Percentiles rank a stretch among this genome's conserved stretches.
Conservation (phyloP, 2,797 vertebrate genomes). For the Urosaurus nigricauda region DNA sequence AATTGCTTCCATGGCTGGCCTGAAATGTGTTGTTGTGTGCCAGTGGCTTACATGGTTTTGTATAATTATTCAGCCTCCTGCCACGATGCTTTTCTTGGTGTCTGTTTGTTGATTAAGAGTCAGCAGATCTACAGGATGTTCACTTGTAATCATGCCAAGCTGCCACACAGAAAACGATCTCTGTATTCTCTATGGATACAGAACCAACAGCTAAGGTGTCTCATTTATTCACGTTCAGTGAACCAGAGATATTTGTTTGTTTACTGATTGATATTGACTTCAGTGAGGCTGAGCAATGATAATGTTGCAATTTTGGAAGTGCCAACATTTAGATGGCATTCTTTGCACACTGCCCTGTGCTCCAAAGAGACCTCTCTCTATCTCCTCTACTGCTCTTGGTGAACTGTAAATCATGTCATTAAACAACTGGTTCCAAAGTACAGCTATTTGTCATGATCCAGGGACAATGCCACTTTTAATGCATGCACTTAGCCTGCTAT, state of each 20-base stretch:
- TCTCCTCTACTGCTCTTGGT: conserved; percentile 53
- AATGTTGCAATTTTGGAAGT: conserved; percentile 43
- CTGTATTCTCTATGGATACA: conserved; percentile 39
- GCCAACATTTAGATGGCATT: conserved; percentile 47
- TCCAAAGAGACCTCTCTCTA: conserved; percentile 50
- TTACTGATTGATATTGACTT: conserved; percentile 68
- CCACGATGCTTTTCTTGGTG: conserved; percentile 9
- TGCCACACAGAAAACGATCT: conserved; percentile 44
- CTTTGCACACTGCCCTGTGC: conserved; percentile 57
- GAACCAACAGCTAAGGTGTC: conserved; percentile 37
- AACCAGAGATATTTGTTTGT: conserved; percentile 62
- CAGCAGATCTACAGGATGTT: conserved; percentile 53
- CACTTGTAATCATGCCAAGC: conserved; percentile 54
- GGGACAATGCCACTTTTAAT: conserved; percentile 60
- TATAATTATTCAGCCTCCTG: conserved; percentile 39
- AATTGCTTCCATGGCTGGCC: conserved; percentile 22
- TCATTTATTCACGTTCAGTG: conserved; percentile 63
- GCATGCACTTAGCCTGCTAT: conserved; percentile 62
- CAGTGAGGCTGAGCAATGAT: conserved; percentile 54
- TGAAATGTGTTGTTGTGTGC: background rate
- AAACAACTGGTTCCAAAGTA: conserved; percentile 67
- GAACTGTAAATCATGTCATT: conserved; percentile 73
- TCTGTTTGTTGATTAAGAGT: conserved; percentile 51
- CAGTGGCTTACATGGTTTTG: background rate
- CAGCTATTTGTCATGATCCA: conserved; percentile 70